Percentiles rank a stretch among this genome's conserved stretches.
Conservation (phyloP, 1,140 invertebrate species). For the Bombus superbus region DNA sequence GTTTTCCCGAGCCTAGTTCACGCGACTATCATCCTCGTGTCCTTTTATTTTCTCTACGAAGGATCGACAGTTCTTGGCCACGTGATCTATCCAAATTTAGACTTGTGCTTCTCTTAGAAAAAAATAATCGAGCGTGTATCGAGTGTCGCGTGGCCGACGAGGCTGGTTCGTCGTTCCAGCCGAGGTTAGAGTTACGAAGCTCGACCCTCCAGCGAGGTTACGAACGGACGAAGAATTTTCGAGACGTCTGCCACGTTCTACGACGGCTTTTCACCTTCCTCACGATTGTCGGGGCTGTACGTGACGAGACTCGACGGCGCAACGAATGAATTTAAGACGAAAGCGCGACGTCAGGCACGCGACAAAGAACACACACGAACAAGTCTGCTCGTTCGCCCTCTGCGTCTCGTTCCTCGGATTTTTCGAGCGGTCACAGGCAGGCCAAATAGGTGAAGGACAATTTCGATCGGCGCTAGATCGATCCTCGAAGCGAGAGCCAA, state of each 20-base stretch:
- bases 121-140: conserved; percentile 50
- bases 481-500: conserved; percentile 32
- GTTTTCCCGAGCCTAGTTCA: conserved; percentile 22
- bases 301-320: conserved; percentile 3
- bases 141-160: conserved; percentile 44
- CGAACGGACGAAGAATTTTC: background rate
- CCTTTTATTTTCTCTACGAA: no score
- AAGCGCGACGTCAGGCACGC: conserved; percentile 42
- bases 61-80: background rate
- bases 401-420: conserved; percentile 23
- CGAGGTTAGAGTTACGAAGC: background rate
- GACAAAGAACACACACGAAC: conserved; percentile 46
- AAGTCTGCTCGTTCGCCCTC: conserved; percentile 38
- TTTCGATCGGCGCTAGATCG: background rate
- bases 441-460: background rate
- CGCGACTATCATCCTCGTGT: no score
- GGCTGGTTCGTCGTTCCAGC: background rate
- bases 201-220: background rate
- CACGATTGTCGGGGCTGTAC: background rate
- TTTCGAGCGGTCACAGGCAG: background rate
- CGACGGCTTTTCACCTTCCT: conserved; percentile 14
- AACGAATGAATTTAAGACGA: conserved; percentile 49
- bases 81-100: conserved; percentile 62
- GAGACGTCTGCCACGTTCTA: background rate
- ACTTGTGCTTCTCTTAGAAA: conserved; percentile 54